Percentiles rank a stretch among this genome's conserved stretches.
Evolutionary conservation across 2,888 invertebrate species (phyloP).

Genomic region (Epinotia nisella): DNA sequence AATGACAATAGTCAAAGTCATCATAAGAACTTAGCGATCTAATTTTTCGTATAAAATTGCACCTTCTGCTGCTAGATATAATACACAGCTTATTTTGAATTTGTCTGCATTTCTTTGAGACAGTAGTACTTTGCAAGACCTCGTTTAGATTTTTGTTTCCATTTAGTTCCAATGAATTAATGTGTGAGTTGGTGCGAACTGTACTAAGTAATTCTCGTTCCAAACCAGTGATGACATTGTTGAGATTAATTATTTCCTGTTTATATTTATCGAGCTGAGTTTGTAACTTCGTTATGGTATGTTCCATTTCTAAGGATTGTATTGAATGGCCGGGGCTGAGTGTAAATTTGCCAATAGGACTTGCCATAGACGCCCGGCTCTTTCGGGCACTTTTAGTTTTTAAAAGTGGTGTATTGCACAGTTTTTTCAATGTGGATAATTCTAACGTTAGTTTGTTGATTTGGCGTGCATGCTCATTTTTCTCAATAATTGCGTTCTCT

Average conservation of each 20-base stretch:
- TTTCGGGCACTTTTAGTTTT: background rate
- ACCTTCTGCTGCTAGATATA: slow-evolving; percentile 1
- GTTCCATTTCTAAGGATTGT: slow-evolving; percentile 10
- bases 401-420: background rate
- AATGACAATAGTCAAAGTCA: too few species aligned
- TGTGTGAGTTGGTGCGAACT: background rate
- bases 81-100: background rate
- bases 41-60: background rate
- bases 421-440: slow-evolving; percentile 4
- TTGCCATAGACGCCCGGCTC: background rate
- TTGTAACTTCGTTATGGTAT: background rate
- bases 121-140: background rate
- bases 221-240: background rate
- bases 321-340: background rate
- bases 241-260: slow-evolving; percentile 2
- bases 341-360: background rate
- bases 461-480: slow-evolving; percentile 7
- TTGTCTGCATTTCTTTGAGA: background rate
- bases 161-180: background rate
- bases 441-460: background rate
- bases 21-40: background rate
- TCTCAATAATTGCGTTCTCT: slow-evolving; percentile 7
- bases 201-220: background rate
- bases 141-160: background rate
- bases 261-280: background rate